Conservation (phyloP, 2,113 vertebrate genomes). For the Synodontis membranacea region DNA sequence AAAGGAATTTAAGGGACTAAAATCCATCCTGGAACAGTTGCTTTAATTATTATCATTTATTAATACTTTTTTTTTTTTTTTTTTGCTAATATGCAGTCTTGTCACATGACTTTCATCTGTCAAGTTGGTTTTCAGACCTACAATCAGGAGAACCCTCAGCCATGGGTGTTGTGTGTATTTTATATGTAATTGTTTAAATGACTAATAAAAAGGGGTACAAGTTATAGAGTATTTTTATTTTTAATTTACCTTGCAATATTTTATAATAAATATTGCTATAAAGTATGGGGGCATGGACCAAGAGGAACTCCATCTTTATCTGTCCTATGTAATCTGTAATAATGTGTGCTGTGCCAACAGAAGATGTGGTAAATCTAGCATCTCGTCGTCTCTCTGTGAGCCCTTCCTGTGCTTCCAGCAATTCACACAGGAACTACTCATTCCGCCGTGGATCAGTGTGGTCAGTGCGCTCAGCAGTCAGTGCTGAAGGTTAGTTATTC, state of each 20-base stretch:
- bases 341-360: constrained; percentile 78
- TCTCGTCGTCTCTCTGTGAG: constrained; percentile 96
- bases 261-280: not conserved
- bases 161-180: not conserved
- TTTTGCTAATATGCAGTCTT: not conserved
- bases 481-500: constrained; percentile 83
- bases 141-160: not conserved
- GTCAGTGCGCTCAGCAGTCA: constrained; percentile 92
- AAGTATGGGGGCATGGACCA: not conserved
- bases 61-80: not conserved
- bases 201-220: not conserved
- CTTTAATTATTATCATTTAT: not conserved
- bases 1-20: not conserved
- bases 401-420: constrained; percentile 95
- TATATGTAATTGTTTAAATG: not conserved
- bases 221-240: not conserved
- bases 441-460: constrained; percentile 95
- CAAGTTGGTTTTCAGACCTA: not conserved
- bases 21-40: not conserved
- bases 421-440: constrained; percentile 97
- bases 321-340: not conserved
- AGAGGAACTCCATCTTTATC: not conserved
- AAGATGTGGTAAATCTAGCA: constrained; percentile 96
- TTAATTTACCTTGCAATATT: not conserved
- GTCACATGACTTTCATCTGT: not conserved